A percentile compares a stretch with the other conserved stretches of the same genome.
These are phyloP conservation scores for Drosophila pruinosa DNA, from an alignment of 1,140 invertebrate species.

Conservation along the genomic window DNA sequence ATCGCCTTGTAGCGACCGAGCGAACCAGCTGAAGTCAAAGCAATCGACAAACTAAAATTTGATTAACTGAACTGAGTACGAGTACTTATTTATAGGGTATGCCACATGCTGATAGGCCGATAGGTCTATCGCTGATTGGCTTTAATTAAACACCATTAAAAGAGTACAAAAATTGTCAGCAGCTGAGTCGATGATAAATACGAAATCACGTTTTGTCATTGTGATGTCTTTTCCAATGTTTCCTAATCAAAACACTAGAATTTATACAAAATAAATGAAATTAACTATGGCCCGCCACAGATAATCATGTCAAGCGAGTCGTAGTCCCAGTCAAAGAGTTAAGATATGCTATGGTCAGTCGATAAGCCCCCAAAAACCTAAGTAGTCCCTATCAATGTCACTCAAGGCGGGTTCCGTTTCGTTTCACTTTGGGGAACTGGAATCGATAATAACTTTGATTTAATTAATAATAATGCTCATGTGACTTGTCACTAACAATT, in stretches of 20 bases:
- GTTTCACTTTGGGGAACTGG: neutral
- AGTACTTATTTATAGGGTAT: conserved; percentile 38
- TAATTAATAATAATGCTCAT: conserved; percentile 78
- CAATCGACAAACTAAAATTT: conserved; percentile 28
- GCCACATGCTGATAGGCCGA: conserved; percentile 66
- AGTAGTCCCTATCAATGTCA: conserved; percentile 33
- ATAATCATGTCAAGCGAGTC: conserved; percentile 69
- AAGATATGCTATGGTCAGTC: conserved; percentile 42
- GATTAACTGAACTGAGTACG: conserved; percentile 44
- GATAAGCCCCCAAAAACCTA: conserved; percentile 11
- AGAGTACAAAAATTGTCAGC: conserved; percentile 70
- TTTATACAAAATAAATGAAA: conserved; percentile 70
- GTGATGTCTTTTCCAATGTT: conserved; percentile 63
- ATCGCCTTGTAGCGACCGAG: conserved; percentile 42
- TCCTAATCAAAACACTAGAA: conserved; percentile 42
- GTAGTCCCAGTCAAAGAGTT: neutral
- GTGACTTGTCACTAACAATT: conserved; percentile 64
- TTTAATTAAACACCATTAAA: conserved; percentile 81
- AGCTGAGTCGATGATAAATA: conserved; percentile 44
- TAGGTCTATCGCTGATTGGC: conserved; percentile 70
- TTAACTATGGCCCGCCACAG: conserved; percentile 48
- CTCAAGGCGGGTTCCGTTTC: conserved; percentile 9
- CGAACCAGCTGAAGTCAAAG: too few relatives aligned
- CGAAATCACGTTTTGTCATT: conserved; percentile 72
- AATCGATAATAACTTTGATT: conserved; percentile 45